Base-by-base conservation (phyloP, 2,797 vertebrate species). In the Xiphorhynchus erythropygius region DNA sequence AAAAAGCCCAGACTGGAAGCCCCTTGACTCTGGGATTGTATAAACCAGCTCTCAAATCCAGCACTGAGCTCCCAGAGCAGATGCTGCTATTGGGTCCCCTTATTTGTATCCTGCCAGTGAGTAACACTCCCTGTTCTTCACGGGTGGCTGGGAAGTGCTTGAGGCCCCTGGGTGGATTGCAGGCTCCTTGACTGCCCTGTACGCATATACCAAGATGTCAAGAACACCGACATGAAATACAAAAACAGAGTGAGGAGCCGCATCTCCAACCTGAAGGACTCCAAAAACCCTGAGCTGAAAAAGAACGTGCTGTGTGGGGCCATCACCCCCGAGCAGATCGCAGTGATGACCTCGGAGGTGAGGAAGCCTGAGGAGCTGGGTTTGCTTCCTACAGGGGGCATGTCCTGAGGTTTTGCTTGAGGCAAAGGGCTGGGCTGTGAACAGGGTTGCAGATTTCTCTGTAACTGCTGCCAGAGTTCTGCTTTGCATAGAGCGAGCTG, bases 251-350 rank as follows among this genome's bases (percentile, higher is more conserved):
- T 99, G 53, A 98, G 99, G 90, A 99, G 99, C 97, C 98, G 99
- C 33, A 98, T 99, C 97, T 99, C 99, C 35, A 99, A 99, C 93
- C 98, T 99, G 71, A 99, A 99, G 97, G 99, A 99, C 91, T 98
- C 99, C 89, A 99, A 99, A 97, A 99, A 99, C 50, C 99, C 99
- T 0, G 98, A 99, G 42, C 98, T 99, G 92, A 98, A 99, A 5
- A 98, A 98, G 18, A 99, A 98, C 0, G 99, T 99, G 55, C 97
- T 99, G 32, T 98, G 98, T 55, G 99, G 99, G 3, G 98, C 97
- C 91, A 99, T 99, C 32, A 97, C 98, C 0, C 95, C 99, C 0
- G 98, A 99, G 56, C 98, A 98, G 97, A 99, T 99, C 0, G 99
- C 99, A 0, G 98, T 96, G 95, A 99, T 99, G 99, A 98, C 97